Percentiles rank a stretch among this genome's conserved stretches.
phyloP scores from a whole-genome alignment of 2,888 invertebrate species.

The Linyphia triangularis region DNA sequence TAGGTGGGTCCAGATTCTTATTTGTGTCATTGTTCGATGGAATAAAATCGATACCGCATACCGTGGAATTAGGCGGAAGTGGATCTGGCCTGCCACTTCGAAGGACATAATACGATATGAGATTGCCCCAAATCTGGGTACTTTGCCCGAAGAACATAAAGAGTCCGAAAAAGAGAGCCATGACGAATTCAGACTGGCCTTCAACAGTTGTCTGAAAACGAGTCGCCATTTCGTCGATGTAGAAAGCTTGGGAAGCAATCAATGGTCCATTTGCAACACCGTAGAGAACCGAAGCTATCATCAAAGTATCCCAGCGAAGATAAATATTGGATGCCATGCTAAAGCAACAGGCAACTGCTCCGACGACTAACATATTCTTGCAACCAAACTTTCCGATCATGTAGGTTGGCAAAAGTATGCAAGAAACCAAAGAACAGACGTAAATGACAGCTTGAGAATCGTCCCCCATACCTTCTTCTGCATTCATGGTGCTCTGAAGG shows the following conservation, averaged over 20 bases:
- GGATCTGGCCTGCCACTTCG: constrained; percentile 31
- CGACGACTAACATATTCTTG: constrained; percentile 95
- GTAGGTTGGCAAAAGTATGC: constrained; percentile 96
- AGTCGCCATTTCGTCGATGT: constrained; percentile 67
- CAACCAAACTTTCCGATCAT: constrained; percentile 95
- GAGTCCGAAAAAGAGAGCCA: constrained; percentile 98
- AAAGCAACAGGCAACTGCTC: constrained; percentile 94
- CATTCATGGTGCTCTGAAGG: constrained; percentile 93
- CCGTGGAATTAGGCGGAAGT: background rate
- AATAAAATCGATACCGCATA: constrained; percentile 24
- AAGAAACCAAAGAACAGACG: constrained; percentile 95
- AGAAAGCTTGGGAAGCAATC: constrained; percentile 91
- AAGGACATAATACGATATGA: constrained; percentile 87
- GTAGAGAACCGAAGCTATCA: constrained; percentile 93
- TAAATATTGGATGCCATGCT: constrained; percentile 97
- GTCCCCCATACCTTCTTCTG: constrained; percentile 92
- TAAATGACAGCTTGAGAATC: constrained; percentile 94
- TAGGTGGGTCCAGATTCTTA: constrained; percentile 87
- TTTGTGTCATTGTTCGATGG: constrained; percentile 68
- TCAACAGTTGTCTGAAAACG: constrained; percentile 27
- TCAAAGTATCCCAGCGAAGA: constrained; percentile 91
- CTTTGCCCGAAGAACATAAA: constrained; percentile 99
- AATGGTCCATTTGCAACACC: constrained; percentile 97
- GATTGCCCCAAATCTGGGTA: constrained; percentile 96
- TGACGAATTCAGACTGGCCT: constrained; percentile 85